These are phyloP conservation scores for Pollicipes pollicipes DNA, from an alignment of 1,140 invertebrate genomes.

Conservation along the genomic window DNA sequence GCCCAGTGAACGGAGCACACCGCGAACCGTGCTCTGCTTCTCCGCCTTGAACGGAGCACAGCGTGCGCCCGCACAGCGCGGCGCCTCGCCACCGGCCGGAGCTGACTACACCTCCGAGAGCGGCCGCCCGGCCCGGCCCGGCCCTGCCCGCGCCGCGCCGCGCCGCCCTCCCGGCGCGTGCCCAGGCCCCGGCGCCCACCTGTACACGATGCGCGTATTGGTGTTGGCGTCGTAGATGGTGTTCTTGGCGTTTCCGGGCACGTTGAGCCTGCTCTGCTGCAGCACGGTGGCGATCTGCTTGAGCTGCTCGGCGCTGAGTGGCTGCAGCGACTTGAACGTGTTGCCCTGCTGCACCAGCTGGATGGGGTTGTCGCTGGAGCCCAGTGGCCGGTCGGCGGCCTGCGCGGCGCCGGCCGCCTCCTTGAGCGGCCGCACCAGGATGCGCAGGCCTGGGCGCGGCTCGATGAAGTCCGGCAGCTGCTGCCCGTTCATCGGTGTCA, in stretches of 20 bases:
- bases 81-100: too few relatives aligned
- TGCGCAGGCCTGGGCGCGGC: background rate
- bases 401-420: background rate
- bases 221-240: conserved; percentile 35
- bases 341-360: conserved; percentile 43
- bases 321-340: conserved; percentile 37
- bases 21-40: too few relatives aligned
- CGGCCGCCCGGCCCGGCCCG: too few relatives aligned
- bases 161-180: too few relatives aligned
- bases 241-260: conserved; percentile 29
- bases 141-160: background rate
- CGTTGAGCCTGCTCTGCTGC: conserved; percentile 31
- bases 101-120: too few relatives aligned
- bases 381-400: conserved; percentile 25
- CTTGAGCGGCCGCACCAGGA: background rate
- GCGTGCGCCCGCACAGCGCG: too few relatives aligned
- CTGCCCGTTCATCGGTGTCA: conserved; percentile 1
- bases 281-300: conserved; percentile 42
- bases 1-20: too few relatives aligned
- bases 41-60: too few relatives aligned
- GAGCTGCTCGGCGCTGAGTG: conserved; percentile 36
- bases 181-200: conserved; percentile 20
- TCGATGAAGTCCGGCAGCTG: conserved; percentile 1
- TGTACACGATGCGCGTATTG: conserved; percentile 40
- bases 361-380: conserved; percentile 42